A percentile compares a stretch with the other conserved stretches of the same genome.
phyloP scores from a whole-genome alignment of 2,888 invertebrate genomes.

The Aquatica leii region DNA sequence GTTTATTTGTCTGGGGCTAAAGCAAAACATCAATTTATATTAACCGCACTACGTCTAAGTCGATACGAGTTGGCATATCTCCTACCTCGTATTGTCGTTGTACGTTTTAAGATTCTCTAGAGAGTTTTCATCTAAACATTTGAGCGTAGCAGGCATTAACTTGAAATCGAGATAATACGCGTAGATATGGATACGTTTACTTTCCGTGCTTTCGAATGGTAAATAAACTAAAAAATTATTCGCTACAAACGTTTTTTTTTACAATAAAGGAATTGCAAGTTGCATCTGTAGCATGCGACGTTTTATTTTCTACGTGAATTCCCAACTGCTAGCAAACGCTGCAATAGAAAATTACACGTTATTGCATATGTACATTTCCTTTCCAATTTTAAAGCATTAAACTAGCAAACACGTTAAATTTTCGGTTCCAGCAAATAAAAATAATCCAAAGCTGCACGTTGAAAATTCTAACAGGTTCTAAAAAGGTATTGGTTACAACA shows the following conservation, averaged over 20 bases:
- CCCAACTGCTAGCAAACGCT: too few relatives aligned
- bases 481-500: too few relatives aligned
- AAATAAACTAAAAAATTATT: neutral
- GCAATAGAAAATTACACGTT: too few relatives aligned
- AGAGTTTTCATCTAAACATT: slow-evolving; percentile 6
- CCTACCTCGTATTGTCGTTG: slow-evolving; percentile 12
- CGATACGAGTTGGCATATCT: slow-evolving; percentile 12
- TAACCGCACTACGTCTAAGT: slow-evolving; percentile 3
- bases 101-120: slow-evolving; percentile 13
- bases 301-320: too few relatives aligned
- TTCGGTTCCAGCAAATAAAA: too few relatives aligned
- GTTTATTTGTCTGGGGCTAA: neutral
- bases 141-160: slow-evolving; percentile 1
- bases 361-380: too few relatives aligned
- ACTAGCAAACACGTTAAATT: too few relatives aligned
- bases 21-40: slow-evolving; percentile 14
- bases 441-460: too few relatives aligned
- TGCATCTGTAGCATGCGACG: too few relatives aligned
- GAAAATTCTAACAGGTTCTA: too few relatives aligned
- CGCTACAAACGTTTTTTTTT: neutral
- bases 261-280: too few relatives aligned
- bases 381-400: too few relatives aligned
- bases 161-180: slow-evolving; percentile 11
- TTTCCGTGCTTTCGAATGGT: neutral
- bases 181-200: slow-evolving; percentile 4